A percentile compares a stretch with the other conserved stretches of the same genome.
phyloP scores from a whole-genome alignment of 2,113 vertebrate species.

The Xenotilapia leptura region DNA sequence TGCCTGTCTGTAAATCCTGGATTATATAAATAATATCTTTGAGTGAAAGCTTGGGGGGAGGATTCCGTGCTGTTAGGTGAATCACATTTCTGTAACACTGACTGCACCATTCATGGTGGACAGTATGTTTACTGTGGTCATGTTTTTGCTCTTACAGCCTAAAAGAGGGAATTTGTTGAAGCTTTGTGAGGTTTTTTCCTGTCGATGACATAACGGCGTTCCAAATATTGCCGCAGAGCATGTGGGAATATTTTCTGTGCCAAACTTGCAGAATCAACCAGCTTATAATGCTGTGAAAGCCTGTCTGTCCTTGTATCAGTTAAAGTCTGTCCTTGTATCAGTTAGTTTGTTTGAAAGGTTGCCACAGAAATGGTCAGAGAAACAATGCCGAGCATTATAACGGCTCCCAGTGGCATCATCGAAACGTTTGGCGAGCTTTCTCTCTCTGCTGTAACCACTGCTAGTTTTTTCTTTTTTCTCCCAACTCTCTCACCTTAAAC shows the following conservation, averaged over 20 bases:
- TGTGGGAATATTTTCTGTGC: background rate
- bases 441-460: background rate
- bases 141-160: background rate
- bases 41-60: background rate
- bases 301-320: background rate
- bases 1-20: background rate
- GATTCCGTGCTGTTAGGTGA: background rate
- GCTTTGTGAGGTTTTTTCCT: background rate
- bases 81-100: background rate
- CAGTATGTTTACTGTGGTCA: background rate
- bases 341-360: slow-evolving; percentile 24
- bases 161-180: background rate
- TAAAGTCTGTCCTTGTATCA: background rate
- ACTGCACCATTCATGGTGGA: background rate
- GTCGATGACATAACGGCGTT: background rate
- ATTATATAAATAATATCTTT: background rate
- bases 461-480: background rate
- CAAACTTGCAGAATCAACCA: background rate
- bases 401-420: background rate
- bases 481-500: background rate
- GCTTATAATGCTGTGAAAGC: background rate
- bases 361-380: background rate
- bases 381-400: slow-evolving; percentile 19
- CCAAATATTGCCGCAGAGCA: background rate
- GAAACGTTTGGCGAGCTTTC: slow-evolving; percentile 4